Evolutionary conservation across 2,113 vertebrate species (phyloP), one percentile per base, ranked within the genome.

Genomic region (Bambusicola thoracicus): DNA sequence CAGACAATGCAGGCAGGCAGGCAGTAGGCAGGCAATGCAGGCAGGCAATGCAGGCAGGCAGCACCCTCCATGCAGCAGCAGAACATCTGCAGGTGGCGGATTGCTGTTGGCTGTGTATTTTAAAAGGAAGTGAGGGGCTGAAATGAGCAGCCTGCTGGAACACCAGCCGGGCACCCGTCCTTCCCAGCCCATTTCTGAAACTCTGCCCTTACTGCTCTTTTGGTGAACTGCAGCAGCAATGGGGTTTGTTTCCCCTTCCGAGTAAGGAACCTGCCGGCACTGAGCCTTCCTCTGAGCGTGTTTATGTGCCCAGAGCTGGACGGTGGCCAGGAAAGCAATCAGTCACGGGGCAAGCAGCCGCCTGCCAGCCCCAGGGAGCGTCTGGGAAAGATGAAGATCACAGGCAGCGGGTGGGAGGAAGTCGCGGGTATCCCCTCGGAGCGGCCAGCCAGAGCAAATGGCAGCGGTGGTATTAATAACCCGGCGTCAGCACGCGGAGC

Each of bases 381-480:
- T 49, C 96, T 97, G 94, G 85, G 70, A 55, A 16, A 56, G 78
- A 73, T 94, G 87, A 85, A 5, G 69, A 51, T 24, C 27, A 58
- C 82, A 58, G 25, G 32, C 5, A 17, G 55, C 2, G 77, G 56
- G 8, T 21, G 62, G 53, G 83, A 87, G 80, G 62, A 72, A 73
- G 73, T 51, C 46, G 14, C 2, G 3, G 95, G 90, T 24, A 25
- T 56, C 89, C 46, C 92, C 92, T 76, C 65, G 38, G 36, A 27
- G 18, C 24, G 1, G 51, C 36, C 44, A 43, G 86, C 79, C 86
- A 77, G 13, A 81, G 0, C 15, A 65, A 84, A 27, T 4, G 77
- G 87, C 87, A 80, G 87, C 66, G 0, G 2, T 12, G 30, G 10
- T 88, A 81, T 94, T 62, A 93, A 94, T 89, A 81, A 51, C 77